A percentile compares a stretch with the other conserved stretches of the same genome.
phyloP scores from a whole-genome alignment of 1,140 invertebrate genomes.

The Drosophila azteca region DNA sequence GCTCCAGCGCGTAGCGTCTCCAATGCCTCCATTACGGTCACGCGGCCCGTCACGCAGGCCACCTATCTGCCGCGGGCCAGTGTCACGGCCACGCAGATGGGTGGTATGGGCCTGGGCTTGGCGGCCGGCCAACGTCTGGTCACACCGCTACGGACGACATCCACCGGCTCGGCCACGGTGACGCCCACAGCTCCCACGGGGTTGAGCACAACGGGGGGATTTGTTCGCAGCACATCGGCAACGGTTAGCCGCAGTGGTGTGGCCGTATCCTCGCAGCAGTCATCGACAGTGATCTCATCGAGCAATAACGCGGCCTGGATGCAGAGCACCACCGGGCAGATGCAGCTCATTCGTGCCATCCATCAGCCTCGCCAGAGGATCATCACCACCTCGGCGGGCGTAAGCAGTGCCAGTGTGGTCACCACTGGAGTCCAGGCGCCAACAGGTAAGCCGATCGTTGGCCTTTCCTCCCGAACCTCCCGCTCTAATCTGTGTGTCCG shows the following conservation, averaged over 20 bases:
- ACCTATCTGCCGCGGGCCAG: constrained; percentile 77
- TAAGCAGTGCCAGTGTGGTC: constrained; percentile 46
- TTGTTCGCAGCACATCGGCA: constrained; percentile 63
- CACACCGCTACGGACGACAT: constrained; percentile 69
- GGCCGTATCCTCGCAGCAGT: constrained; percentile 59
- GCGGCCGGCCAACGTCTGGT: constrained; percentile 66
- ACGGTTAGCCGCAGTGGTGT: constrained; percentile 52
- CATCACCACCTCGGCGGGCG: constrained; percentile 73
- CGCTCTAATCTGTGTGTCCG: neutral
- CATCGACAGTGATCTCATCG: constrained; percentile 78
- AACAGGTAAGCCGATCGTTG: constrained; percentile 33
- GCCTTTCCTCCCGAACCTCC: neutral
- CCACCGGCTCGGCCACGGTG: constrained; percentile 55
- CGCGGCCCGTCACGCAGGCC: constrained; percentile 69
- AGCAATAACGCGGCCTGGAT: constrained; percentile 81
- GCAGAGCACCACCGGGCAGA: constrained; percentile 70
- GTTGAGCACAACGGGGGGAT: constrained; percentile 57
- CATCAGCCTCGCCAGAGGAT: constrained; percentile 74
- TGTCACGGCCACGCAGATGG: constrained; percentile 77
- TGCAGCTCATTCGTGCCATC: constrained; percentile 79
- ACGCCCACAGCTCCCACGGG: constrained; percentile 51
- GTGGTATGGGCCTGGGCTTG: constrained; percentile 51
- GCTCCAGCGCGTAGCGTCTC: constrained; percentile 71
- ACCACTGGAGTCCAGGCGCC: constrained; percentile 62
- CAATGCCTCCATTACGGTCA: constrained; percentile 81